Base-by-base conservation (phyloP, 2,113 vertebrate species). In the Labeo rohita region DNA sequence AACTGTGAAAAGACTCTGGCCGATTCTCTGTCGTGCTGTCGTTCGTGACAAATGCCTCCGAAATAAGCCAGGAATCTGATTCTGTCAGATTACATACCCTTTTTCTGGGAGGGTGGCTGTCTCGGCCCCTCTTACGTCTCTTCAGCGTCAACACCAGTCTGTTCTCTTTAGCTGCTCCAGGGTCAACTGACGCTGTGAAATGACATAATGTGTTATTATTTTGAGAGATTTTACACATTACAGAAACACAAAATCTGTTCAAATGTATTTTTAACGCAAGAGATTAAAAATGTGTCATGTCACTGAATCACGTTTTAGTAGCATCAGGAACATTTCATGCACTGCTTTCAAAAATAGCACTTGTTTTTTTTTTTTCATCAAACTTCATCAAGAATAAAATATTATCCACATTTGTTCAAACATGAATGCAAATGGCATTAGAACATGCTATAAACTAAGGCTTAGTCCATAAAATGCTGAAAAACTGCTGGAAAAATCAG, bases 161-260 rank as follows among this genome's bases (percentile, higher is more conserved):
- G 84, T 84, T 91, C 54, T 88, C 90, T 81, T 87, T 90, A 52
- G 75, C 23, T 39, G 66, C 50, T 39, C 70, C 70, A 15, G 45
- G 79, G 80, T 90, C 88, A 47, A 87, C 43, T 0, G 70, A 49
- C 66, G 90, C 93, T 94, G 90, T 36, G 84, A 85, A 82, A 75
- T 52, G 2, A 70, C n/a, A 18, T 11, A 13, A 23, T 1, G 15
- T 47, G n/a, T 49, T 34, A 80, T 0, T 16, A 47, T 47, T 47
- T 10, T 11, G 23, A 6, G 15, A 10, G 16, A 52, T 50, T 21
- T 68, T 21, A 8, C 15, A 66, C 13, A 21, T 50, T 23, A 28
- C 12, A 45, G 63, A 78, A 61, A 39, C 3, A 61, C 3, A n/a
- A 74, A 74, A 74, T 43, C 70, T 74, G 39, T 74, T 3, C 6